Percentiles rank a stretch among this genome's conserved stretches.
phyloP scores from a whole-genome alignment of 2,797 vertebrate genomes.

The Graptemys geographica region DNA sequence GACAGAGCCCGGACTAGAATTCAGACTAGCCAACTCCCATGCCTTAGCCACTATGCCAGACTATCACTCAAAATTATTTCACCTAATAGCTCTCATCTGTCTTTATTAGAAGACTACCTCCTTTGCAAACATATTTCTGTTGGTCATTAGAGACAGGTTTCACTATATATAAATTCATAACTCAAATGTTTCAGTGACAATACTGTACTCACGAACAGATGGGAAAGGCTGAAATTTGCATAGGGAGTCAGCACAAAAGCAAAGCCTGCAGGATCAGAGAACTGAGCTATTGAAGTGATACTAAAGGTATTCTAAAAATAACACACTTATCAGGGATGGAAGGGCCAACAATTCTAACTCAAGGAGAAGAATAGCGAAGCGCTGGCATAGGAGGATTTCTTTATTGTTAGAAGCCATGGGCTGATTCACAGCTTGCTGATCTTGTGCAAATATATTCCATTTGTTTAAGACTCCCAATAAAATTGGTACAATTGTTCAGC shows the following conservation, averaged over 20 bases:
- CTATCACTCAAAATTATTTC: background rate
- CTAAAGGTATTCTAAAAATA: slow-evolving; percentile 61
- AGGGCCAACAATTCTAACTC: slow-evolving; percentile 23
- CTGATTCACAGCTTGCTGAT: slow-evolving; percentile 31
- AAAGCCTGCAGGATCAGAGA: slow-evolving; percentile 35
- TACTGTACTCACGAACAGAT: background rate
- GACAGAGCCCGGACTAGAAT: background rate
- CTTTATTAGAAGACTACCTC: background rate
- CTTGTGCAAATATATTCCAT: slow-evolving; percentile 26
- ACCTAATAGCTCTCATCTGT: background rate
- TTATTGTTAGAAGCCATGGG: slow-evolving; percentile 8
- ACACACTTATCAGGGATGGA: background rate
- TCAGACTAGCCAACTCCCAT: too few relatives aligned
- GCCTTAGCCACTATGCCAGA: background rate
- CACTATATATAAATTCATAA: background rate
- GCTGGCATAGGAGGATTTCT: background rate
- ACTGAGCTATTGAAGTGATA: fast-evolving
- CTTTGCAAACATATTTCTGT: background rate
- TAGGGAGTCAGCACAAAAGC: fast-evolving
- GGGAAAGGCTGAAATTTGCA: background rate
- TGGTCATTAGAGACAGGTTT: background rate
- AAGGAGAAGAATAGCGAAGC: background rate
- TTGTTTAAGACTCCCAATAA: background rate
- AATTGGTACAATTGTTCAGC: fast-evolving
- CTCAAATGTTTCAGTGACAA: background rate